Conservation (phyloP, 2,797 vertebrate genomes). For the Etheostoma nigrum region DNA sequence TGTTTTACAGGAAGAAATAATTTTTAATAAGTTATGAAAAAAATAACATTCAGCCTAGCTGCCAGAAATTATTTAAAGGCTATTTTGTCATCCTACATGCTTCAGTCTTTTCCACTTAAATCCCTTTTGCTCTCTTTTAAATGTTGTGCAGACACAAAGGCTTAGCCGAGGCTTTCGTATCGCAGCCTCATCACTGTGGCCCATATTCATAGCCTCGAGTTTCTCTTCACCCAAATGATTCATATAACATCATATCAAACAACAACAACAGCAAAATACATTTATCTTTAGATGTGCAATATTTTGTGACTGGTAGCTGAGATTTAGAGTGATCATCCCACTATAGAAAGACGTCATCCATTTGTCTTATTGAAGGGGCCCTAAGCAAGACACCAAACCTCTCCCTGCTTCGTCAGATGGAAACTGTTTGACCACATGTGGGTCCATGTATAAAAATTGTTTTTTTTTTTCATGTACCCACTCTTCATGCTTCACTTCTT, state of each 20-base stretch:
- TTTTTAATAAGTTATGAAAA: neutral
- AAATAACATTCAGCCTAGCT: constrained; percentile 2
- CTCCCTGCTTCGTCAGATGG: neutral
- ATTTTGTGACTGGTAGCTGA: constrained; percentile 1
- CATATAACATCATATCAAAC: constrained; percentile 11
- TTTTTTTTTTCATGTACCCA: neutral
- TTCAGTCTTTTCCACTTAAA: neutral
- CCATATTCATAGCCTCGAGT: constrained; percentile 37
- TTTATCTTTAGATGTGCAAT: neutral
- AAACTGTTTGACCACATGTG: neutral
- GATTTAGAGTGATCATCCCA: neutral
- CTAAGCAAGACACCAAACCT: constrained; percentile 9
- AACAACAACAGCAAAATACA: neutral
- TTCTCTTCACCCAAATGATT: constrained; percentile 21
- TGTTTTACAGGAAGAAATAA: neutral
- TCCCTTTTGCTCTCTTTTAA: neutral
- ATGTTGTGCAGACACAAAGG: constrained; percentile 4
- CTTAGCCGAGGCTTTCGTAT: constrained; percentile 14
- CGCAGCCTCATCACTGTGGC: constrained; percentile 19
- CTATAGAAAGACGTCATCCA: constrained; percentile 5
- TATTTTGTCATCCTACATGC: neutral
- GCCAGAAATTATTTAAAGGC: neutral
- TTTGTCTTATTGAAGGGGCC: constrained; percentile 9
- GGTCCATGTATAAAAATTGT: neutral
- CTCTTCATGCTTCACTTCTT: constrained; percentile 12